These are phyloP conservation scores for Mus caroli DNA, from an alignment of 2,797 vertebrate genomes.

Conservation along the genomic window DNA sequence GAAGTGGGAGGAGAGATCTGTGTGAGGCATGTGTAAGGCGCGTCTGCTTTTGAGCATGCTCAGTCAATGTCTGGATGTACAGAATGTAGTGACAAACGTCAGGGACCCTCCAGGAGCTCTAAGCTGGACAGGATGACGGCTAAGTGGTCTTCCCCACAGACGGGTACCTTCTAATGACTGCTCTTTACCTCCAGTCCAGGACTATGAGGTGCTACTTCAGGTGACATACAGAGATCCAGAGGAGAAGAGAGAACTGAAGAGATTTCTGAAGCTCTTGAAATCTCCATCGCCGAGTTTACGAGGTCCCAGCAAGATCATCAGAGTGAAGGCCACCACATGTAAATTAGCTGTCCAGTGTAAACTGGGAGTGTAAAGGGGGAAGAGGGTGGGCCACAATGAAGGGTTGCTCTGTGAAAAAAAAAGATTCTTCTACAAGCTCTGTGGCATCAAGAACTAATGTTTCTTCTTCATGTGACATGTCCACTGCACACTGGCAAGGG, in stretches of 20 bases:
- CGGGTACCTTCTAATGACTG: background rate
- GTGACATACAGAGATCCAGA: conserved; percentile 65
- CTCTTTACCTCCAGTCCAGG: conserved; percentile 16
- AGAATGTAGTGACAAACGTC: background rate
- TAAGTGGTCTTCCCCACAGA: background rate
- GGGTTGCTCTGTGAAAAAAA: background rate
- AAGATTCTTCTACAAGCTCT: background rate
- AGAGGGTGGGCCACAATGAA: background rate
- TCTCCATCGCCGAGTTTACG: background rate
- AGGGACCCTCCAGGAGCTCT: background rate
- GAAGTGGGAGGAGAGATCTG: background rate
- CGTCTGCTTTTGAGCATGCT: background rate
- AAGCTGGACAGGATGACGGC: background rate
- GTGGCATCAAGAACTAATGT: background rate
- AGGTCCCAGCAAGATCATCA: background rate
- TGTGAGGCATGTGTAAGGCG: too few species aligned
- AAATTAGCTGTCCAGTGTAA: conserved; percentile 9
- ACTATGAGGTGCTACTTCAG: conserved; percentile 79
- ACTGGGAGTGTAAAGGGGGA: background rate
- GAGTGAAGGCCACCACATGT: conserved; percentile 77
- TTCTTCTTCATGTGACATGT: background rate
- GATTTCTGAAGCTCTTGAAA: conserved; percentile 51
- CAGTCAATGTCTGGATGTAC: background rate
- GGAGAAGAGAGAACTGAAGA: conserved; percentile 68
- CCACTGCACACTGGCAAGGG: background rate